phyloP scores from a whole-genome alignment of 2,113 vertebrate species.

The Vombatus ursinus region DNA sequence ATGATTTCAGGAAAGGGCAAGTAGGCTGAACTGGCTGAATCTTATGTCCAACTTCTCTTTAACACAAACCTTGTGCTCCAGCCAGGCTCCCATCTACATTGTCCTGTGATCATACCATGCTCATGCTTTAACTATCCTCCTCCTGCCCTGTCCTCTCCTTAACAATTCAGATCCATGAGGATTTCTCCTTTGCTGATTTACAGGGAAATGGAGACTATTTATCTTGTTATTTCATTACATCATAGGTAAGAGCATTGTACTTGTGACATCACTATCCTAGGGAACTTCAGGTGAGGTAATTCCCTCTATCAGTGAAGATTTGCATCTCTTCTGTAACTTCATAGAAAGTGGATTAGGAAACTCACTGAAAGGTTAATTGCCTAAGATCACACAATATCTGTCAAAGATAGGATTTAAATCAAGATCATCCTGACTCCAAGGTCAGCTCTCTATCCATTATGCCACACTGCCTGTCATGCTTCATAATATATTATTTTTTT shows the following conservation, averaged over 20 bases:
- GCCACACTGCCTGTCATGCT: neutral
- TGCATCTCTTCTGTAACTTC: neutral
- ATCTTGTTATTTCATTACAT: neutral
- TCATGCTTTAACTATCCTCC: no score
- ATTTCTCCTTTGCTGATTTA: neutral
- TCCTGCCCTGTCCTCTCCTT: neutral
- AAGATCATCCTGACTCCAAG: neutral
- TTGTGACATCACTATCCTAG: neutral
- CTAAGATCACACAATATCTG: neutral
- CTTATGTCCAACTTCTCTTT: neutral
- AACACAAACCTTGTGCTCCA: neutral
- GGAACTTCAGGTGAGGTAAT: neutral
- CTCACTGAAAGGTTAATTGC: neutral
- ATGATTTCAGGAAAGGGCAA: neutral
- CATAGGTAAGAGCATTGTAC: neutral
- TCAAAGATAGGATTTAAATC: neutral
- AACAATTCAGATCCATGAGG: neutral
- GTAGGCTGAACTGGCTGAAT: neutral
- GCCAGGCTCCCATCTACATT: rapidly evolving
- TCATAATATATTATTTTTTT: neutral
- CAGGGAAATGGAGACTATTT: neutral
- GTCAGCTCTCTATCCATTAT: neutral
- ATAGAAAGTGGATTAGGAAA: neutral
- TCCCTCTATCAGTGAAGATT: neutral
- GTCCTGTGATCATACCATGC: no score